Percentiles rank a stretch among this genome's conserved stretches.
phyloP scores from a whole-genome alignment of 2,888 invertebrate genomes.

The Zygothrica quintamaculata region DNA sequence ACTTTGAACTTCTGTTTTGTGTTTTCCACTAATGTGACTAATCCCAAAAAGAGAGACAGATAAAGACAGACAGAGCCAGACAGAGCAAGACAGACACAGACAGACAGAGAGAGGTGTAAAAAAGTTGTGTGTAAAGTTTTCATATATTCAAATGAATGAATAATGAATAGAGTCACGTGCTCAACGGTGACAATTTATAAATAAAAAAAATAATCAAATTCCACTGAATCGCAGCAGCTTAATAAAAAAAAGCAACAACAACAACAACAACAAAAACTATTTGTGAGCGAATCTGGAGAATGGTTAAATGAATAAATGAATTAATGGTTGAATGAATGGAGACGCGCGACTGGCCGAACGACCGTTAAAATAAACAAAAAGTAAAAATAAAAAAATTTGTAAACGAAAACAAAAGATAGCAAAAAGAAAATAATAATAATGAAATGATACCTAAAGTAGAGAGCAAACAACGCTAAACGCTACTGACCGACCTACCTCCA shows the following conservation, averaged over 20 bases:
- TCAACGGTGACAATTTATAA: conserved; percentile 23
- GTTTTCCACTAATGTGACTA: conserved; percentile 39
- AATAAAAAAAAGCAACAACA: conserved; percentile 44
- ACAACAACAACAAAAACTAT: conserved; percentile 37
- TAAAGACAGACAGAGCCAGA: too few relatives aligned
- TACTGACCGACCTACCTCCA: too few relatives aligned
- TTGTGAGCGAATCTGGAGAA: conserved; percentile 19
- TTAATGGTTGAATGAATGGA: too few relatives aligned
- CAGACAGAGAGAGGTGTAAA: too few relatives aligned
- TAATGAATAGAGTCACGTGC: conserved; percentile 5
- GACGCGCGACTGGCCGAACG: conserved; percentile 47
- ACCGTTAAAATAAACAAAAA: conserved; percentile 55
- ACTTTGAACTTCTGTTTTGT: conserved; percentile 7
- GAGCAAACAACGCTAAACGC: conserved; percentile 54
- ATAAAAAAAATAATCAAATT: conserved; percentile 30
- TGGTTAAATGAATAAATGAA: too few relatives aligned
- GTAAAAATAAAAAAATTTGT: too few relatives aligned
- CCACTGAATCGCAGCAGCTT: conserved; percentile 20
- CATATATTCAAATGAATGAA: too few relatives aligned
- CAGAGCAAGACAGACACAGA: too few relatives aligned
- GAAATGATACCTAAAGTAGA: conserved; percentile 23
- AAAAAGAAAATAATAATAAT: conserved; percentile 26
- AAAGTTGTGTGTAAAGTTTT: too few relatives aligned
- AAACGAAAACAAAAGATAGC: conserved; percentile 36
- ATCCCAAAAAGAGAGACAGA: too few relatives aligned